A percentile compares a stretch with the other conserved stretches of the same genome.
Evolutionary conservation across 1,140 invertebrate genomes (phyloP).

Genomic region (Pseudomyrmex cubaensis): DNA sequence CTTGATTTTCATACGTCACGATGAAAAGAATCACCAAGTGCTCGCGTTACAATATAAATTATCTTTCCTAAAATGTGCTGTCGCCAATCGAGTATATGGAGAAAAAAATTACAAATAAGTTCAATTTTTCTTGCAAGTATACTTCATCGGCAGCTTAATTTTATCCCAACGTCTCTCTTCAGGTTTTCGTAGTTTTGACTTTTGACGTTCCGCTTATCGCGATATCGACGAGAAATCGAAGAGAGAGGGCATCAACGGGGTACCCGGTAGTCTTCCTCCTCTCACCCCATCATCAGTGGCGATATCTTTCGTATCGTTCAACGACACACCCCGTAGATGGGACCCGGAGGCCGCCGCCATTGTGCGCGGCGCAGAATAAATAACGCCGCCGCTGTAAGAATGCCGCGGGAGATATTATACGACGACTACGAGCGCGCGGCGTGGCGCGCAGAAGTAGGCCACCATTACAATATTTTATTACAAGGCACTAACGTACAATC

Average conservation of each 20-base stretch:
- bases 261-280: background rate
- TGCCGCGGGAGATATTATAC: conserved; percentile 83
- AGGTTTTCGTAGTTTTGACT: too few relatives aligned
- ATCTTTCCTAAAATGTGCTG: background rate
- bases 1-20: background rate
- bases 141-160: background rate
- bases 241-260: background rate
- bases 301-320: conserved; percentile 18
- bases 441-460: conserved; percentile 82
- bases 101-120: background rate
- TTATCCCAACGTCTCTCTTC: background rate
- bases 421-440: conserved; percentile 72
- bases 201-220: background rate
- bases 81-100: background rate
- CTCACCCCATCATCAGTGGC: background rate
- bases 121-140: too few relatives aligned
- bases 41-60: background rate
- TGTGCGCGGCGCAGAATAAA: conserved; percentile 79
- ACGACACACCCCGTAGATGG: conserved; percentile 68
- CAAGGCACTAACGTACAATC: conserved; percentile 85
- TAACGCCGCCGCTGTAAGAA: conserved; percentile 82
- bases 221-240: background rate
- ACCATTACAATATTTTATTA: conserved; percentile 86
- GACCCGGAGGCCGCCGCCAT: conserved; percentile 74
- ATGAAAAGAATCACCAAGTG: background rate